Evolutionary conservation across 2,888 invertebrate genomes (phyloP).

Genomic region (Yponomeuta evonymella): DNA sequence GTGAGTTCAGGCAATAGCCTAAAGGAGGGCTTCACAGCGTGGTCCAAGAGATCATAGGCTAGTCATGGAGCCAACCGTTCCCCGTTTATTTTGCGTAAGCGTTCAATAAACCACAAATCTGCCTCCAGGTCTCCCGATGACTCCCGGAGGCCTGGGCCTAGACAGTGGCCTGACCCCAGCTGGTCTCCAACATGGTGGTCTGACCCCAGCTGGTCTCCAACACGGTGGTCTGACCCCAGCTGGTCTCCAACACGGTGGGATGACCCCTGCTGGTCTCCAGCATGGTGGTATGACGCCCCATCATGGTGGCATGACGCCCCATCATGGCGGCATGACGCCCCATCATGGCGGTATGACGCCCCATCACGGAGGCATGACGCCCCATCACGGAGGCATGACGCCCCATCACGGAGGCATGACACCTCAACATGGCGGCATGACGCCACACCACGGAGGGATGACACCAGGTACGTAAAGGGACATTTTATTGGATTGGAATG

Average conservation of each 20-base stretch:
- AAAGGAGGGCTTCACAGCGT: too few species aligned
- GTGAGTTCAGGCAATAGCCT: too few species aligned
- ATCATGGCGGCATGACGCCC: conserved; percentile 35
- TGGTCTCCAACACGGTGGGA: conserved; percentile 42
- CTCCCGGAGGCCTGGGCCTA: conserved; percentile 48
- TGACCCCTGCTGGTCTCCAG: conserved; percentile 52
- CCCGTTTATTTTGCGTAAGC: not conserved
- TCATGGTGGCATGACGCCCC: conserved; percentile 51
- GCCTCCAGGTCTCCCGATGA: conserved; percentile 24
- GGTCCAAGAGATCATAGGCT: too few species aligned
- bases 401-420: conserved; percentile 28
- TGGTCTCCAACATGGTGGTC: conserved; percentile 44
- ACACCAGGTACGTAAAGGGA: conserved; percentile 24
- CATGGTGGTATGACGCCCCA: conserved; percentile 45
- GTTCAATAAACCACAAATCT: not conserved
- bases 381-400: conserved; percentile 39
- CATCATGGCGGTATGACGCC: conserved; percentile 41
- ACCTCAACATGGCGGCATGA: conserved; percentile 33
- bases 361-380: conserved; percentile 30
- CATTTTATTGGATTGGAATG: too few species aligned
- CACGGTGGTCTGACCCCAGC: conserved; percentile 45
- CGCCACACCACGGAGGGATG: conserved; percentile 28
- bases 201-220: conserved; percentile 52
- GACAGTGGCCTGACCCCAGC: conserved; percentile 51
- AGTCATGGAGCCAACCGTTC: too few species aligned